phyloP scores from a whole-genome alignment of 2,888 invertebrate species.

The Morinoia aosen region DNA sequence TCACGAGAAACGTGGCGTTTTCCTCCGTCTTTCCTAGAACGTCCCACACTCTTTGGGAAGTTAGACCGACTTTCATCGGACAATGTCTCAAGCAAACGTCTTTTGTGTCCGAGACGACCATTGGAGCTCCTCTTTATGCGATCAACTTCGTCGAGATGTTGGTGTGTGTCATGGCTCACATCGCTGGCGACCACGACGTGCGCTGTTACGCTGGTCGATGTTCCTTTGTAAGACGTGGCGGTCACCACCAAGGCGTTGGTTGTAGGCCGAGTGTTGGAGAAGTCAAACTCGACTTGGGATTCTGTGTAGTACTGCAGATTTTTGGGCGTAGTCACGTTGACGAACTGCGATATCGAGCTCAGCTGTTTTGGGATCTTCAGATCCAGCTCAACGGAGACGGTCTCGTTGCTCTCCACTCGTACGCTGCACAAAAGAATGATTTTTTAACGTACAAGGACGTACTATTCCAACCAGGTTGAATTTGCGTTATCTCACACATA shows the following conservation, averaged over 20 bases:
- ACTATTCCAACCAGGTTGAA: too few relatives aligned
- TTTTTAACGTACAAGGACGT: too few relatives aligned
- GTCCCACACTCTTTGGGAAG: background rate
- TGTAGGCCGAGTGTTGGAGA: background rate
- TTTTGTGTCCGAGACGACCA: background rate
- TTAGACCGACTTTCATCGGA: background rate
- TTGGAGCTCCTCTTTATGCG: background rate
- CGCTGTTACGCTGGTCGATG: background rate
- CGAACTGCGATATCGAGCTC: background rate
- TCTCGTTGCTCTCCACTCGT: background rate
- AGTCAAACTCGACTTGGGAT: background rate
- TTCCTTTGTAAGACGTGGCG: background rate
- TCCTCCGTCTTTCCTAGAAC: background rate
- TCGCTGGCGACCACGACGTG: background rate
- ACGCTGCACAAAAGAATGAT: slow-evolving; percentile 6
- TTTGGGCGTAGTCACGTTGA: background rate
- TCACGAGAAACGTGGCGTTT: background rate
- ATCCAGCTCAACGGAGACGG: background rate
- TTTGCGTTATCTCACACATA: too few relatives aligned
- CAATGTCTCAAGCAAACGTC: background rate
- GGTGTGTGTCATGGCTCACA: background rate
- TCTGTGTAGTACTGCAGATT: background rate
- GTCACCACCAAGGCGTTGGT: slow-evolving; percentile 1
- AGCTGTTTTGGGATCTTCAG: background rate
- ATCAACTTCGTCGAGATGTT: background rate